These are phyloP conservation scores for Pelodiscus sinensis DNA, from an alignment of 2,113 vertebrate species.

Conservation along the genomic window DNA sequence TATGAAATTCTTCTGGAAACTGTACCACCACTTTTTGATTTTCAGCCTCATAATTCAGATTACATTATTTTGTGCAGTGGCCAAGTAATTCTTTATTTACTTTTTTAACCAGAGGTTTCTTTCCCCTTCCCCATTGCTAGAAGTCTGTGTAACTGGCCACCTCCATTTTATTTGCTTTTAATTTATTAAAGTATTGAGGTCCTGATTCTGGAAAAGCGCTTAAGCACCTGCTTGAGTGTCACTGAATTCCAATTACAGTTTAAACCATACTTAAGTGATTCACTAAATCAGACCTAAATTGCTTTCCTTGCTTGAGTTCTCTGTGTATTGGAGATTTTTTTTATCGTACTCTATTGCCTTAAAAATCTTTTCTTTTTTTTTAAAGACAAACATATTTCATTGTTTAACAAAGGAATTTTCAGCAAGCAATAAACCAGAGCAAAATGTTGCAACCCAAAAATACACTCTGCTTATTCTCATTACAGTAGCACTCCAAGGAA, in stretches of 20 bases:
- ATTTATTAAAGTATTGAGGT: conserved; percentile 20
- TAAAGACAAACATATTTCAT: background rate
- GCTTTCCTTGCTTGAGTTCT: background rate
- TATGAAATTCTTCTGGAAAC: conserved; percentile 42
- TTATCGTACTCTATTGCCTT: background rate
- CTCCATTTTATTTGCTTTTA: background rate
- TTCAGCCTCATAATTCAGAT: conserved; percentile 37
- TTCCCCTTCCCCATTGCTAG: background rate
- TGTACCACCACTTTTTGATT: conserved; percentile 36
- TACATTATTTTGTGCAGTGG: conserved; percentile 59
- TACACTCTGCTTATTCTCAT: background rate
- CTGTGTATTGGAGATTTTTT: conserved; percentile 23
- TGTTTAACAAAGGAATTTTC: conserved; percentile 13
- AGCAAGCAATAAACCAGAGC: background rate
- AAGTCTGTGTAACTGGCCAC: conserved; percentile 3
- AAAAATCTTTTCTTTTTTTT: background rate
- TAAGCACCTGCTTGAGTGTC: background rate
- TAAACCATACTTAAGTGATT: conserved; percentile 21
- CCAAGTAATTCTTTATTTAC: conserved; percentile 53
- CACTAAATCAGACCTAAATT: conserved; percentile 14
- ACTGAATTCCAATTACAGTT: conserved; percentile 33
- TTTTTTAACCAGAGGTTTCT: background rate
- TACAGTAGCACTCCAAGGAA: background rate
- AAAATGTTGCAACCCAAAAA: background rate
- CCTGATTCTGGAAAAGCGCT: conserved; percentile 18